Base-by-base conservation (phyloP, 2,888 invertebrate genomes). In the Hyalella azteca region DNA sequence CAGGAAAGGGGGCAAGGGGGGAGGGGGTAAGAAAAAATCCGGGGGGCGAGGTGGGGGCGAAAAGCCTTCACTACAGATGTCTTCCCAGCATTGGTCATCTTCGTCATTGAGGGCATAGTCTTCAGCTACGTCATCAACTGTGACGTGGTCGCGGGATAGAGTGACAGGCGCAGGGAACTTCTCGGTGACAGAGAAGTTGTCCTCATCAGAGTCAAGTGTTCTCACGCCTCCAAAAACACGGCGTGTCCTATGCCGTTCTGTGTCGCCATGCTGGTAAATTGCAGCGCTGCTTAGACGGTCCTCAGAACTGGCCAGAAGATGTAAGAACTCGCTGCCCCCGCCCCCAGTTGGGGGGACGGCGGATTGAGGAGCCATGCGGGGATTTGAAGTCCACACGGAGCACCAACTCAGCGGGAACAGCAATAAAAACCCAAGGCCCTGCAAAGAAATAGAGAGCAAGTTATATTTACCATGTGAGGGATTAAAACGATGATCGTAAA, bases 381-480 rank as follows among this genome's bases (percentile, higher is more conserved):
- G 54, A 29, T 11, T 7, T 29, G 26, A 2, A 4, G 54, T 3
- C 2, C 26, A 54, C 7, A 29, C 54, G 54, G 29, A 3, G 54
- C 54, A 54, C 26, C 54, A 54, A 29, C 54, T 54, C 22, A 54
- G 54, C 54, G 54, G 54, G 26, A 54, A 4, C 54, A 54, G 54
- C 54, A 54, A 29, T 29, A 54, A 11, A 22, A 54, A 7, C 9
- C 54, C 54, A 29, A 13, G 26, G 54, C 54, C 54, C 54, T 54
- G 45, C 15, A 29, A 29, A 26, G 54, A 29, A 3, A 22, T 22
- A 2, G 3, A 22, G 5, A 4, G 49, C 22, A 4, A 49, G 49
- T 49, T 4, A n/a, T 49, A 49, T 15, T 15, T 49, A 15, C 19
- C 22, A n/a, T n/a, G 49, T 49, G 49, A 15, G 22, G 49, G 49